Conservation (phyloP, 2,888 invertebrate species). For the Tetranychus piercei region DNA sequence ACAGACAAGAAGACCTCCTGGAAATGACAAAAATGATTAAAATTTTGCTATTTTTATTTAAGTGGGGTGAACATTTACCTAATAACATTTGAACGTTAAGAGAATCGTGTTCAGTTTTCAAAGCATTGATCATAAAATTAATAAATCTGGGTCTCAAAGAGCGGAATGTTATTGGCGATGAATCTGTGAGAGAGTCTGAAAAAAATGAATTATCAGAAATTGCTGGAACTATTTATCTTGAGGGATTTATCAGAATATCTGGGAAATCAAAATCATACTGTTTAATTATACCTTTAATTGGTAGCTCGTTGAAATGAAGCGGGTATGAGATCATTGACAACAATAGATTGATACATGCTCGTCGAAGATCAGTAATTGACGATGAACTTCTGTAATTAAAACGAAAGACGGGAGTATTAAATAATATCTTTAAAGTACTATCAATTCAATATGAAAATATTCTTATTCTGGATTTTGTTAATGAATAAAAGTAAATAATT, state of each 20-base stretch:
- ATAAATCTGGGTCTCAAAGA: slow-evolving; percentile 51
- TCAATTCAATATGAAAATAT: not conserved
- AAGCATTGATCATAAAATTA: slow-evolving; percentile 59
- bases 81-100: slow-evolving; percentile 70
- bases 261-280: slow-evolving; percentile 29
- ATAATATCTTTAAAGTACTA: not conserved
- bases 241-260: not conserved
- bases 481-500: slow-evolving; percentile 34
- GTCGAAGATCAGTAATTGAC: slow-evolving; percentile 43
- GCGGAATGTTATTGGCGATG: slow-evolving; percentile 26
- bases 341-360: slow-evolving; percentile 75
- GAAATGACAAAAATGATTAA: not conserved
- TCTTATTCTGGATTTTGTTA: too few species aligned
- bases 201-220: slow-evolving; percentile 13
- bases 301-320: slow-evolving; percentile 55
- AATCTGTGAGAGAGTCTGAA: slow-evolving; percentile 18
- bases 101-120: slow-evolving; percentile 64
- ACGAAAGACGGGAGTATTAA: not conserved
- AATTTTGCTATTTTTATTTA: not conserved
- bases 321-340: slow-evolving; percentile 79
- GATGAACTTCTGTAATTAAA: not conserved
- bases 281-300: slow-evolving; percentile 32
- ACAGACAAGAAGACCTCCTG: not conserved
- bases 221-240: not conserved
- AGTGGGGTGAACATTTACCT: not conserved